Evolutionary conservation across 2,113 vertebrate genomes (phyloP), one percentile per base, ranked within the genome.

Genomic region (Colius striatus): DNA sequence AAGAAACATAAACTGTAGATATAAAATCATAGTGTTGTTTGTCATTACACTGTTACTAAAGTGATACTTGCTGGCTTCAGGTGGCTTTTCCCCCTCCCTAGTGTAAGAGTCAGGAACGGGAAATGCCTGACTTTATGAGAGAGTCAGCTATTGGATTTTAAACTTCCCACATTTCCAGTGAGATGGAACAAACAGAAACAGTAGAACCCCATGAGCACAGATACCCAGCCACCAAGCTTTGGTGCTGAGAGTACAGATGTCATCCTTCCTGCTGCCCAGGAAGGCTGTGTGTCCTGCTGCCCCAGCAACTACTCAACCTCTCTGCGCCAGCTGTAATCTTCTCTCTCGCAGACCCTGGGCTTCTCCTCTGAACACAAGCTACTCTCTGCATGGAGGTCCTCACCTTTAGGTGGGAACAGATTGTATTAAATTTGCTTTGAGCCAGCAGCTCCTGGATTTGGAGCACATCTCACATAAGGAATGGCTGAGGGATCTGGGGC

Each of bases 21-120:
- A 87, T 77, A 90, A 96, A 91, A 94, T 90, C 48, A 91, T 30
- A 86, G 61, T 25, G 36, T 72, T 81, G 78, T 92, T 95, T 96
- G 82, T 83, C 89, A 93, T 79, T 70, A 72, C 73, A 32, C 83
- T 70, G 53, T 84, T 93, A 95, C 86, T 92, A 84, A 94, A 92
- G 55, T 72, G 88, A 73, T 94, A 96, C 95, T 94, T 94, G 95
- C 73, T 0, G 1, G 78, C 34, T 78, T 93, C 22, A 10, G 61
- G 77, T n/a, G 43, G 76, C 38, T 45, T 61, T 93, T 71, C 18
- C 60, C 9, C 13, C 53, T 85, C 90, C 58, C 41, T 50, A 45
- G 32, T 25, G 61, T 81, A 78, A 91, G 38, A 91, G 54, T 67
- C 50, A 78, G 27, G 26, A 95, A 76, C 53, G 84, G 9, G 45